Evolutionary conservation across 1,140 invertebrate genomes (phyloP).

Genomic region (Lasioglossum baleicum): DNA sequence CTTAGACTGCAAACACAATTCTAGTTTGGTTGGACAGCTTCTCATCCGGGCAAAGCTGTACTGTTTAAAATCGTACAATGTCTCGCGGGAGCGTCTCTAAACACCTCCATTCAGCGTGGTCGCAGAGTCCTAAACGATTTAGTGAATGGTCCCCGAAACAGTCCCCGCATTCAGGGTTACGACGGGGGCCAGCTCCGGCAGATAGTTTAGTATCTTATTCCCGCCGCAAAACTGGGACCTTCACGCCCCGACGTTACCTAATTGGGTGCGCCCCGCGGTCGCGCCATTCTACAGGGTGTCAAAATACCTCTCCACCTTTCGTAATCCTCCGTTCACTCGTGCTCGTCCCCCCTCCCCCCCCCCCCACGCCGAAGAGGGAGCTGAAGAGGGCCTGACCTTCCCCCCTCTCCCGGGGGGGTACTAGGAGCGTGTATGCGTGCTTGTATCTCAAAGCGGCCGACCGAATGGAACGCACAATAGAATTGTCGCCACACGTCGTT

Average conservation of each 20-base stretch:
- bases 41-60: background rate
- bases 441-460: slow-evolving; percentile 74
- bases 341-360: slow-evolving; percentile 29
- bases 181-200: slow-evolving; percentile 26
- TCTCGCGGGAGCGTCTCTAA: background rate
- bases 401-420: slow-evolving; percentile 28
- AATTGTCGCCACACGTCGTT: slow-evolving; percentile 70
- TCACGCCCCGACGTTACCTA: slow-evolving; percentile 75
- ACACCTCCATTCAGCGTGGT: slow-evolving; percentile 1
- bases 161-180: slow-evolving; percentile 29
- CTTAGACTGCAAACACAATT: background rate
- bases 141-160: slow-evolving; percentile 32
- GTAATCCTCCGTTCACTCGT: slow-evolving; percentile 56
- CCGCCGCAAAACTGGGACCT: slow-evolving; percentile 26
- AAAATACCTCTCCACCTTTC: slow-evolving; percentile 75
- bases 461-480: slow-evolving; percentile 73
- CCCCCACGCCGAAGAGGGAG: background rate
- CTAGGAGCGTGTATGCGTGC: slow-evolving; percentile 53
- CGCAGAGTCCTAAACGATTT: slow-evolving; percentile 30
- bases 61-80: slow-evolving; percentile 4
- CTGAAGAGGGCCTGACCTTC: slow-evolving; percentile 2
- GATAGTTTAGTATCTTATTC: slow-evolving; percentile 62
- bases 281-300: slow-evolving; percentile 78
- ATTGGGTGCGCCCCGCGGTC: slow-evolving; percentile 78
- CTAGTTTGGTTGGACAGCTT: background rate